These are phyloP conservation scores for Sinocyclocheilus anshuiensis DNA, from an alignment of 2,113 vertebrate genomes.

Conservation along the genomic window DNA sequence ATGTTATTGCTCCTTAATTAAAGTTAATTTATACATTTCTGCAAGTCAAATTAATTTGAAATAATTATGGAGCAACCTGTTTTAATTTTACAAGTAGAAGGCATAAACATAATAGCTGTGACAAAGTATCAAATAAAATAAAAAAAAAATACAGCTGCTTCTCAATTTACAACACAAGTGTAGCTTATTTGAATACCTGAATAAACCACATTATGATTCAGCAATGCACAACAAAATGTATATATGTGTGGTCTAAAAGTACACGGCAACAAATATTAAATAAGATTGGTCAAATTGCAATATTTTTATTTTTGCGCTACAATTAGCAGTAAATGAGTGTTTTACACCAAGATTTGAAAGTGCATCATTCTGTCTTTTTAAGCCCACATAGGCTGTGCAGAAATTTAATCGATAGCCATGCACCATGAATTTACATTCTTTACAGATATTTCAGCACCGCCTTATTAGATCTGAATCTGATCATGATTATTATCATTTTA, in stretches of 20 bases:
- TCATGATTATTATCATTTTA: neutral
- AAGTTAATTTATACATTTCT: neutral
- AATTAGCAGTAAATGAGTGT: neutral
- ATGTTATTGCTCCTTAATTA: neutral
- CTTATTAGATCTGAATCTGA: neutral
- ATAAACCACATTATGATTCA: neutral
- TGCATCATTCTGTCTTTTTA: neutral
- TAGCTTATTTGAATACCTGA: neutral
- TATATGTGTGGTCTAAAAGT: neutral
- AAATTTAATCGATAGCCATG: neutral
- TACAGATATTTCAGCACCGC: slow-evolving; percentile 39
- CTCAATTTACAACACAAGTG: neutral
- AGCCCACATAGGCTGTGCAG: slow-evolving; percentile 31
- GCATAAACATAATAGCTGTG: neutral
- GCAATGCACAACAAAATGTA: neutral
- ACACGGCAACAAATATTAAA: neutral
- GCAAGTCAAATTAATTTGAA: neutral
- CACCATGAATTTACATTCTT: slow-evolving; percentile 7
- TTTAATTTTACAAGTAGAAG: neutral
- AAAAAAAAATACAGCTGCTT: neutral
- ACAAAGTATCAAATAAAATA: neutral
- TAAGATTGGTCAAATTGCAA: neutral
- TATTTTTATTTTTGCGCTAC: neutral
- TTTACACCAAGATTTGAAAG: neutral
- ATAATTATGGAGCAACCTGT: neutral